Evolutionary conservation across 2,888 invertebrate species (phyloP).

Genomic region (Caradrina kadenii): DNA sequence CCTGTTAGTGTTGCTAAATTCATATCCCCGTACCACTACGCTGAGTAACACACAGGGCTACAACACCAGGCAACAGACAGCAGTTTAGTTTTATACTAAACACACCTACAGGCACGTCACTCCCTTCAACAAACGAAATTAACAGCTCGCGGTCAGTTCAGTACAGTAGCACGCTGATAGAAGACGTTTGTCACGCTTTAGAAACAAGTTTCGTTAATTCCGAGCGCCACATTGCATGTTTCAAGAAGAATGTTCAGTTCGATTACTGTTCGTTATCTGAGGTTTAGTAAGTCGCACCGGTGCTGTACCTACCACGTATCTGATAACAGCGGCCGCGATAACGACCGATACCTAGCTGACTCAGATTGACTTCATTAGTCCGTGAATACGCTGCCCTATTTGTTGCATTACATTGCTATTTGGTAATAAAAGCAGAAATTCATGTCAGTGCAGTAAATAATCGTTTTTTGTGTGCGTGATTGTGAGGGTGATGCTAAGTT

Average conservation of each 20-base stretch:
- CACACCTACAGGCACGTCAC: constrained; percentile 12
- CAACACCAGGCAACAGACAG: constrained; percentile 29
- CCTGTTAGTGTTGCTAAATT: constrained; percentile 43
- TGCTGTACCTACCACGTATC: constrained; percentile 73
- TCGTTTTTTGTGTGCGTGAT: constrained; percentile 20
- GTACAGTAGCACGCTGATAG: constrained; percentile 12
- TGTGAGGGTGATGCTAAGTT: constrained; percentile 14
- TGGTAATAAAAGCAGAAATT: constrained; percentile 24
- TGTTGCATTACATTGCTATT: constrained; percentile 23
- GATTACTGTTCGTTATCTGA: constrained; percentile 48
- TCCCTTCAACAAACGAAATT: constrained; percentile 2
- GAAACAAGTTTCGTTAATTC: neutral
- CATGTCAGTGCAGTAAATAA: constrained; percentile 38
- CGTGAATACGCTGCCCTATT: constrained; percentile 59
- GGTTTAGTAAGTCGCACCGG: constrained; percentile 44
- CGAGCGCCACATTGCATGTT: constrained; percentile 1
- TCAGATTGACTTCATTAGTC: constrained; percentile 75
- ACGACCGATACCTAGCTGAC: constrained; percentile 80
- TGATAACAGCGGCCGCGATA: constrained; percentile 85
- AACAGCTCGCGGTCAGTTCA: constrained; percentile 17
- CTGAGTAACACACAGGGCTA: constrained; percentile 16
- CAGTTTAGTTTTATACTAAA: constrained; percentile 16
- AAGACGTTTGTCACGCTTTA: constrained; percentile 12
- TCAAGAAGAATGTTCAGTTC: constrained; percentile 37
- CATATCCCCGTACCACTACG: neutral